Evolutionary conservation across 2,797 vertebrate genomes (phyloP), one percentile per base, ranked within the genome.

Genomic region (Dallia pectoralis): DNA sequence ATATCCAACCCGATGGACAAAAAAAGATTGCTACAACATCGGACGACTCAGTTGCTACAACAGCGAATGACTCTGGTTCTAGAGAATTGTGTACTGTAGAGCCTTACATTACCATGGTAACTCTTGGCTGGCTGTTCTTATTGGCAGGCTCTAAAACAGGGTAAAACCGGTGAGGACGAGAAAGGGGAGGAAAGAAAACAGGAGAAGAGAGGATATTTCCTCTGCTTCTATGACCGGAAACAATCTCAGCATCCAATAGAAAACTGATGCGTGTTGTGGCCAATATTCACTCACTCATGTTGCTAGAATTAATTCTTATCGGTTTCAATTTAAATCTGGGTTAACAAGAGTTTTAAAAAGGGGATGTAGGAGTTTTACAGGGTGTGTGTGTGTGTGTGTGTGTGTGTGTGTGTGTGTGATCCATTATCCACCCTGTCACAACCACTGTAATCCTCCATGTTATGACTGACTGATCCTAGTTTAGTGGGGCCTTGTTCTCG

Each of bases 71-170:
- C n/a, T n/a, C n/a, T n/a, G n/a, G n/a, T n/a, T n/a, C n/a, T n/a
- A n/a, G n/a, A n/a, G n/a, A n/a, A n/a, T n/a, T n/a, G n/a, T n/a
- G n/a, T n/a, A n/a, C 30, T 22, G 64, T 27, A 30, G 32, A 63
- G 36, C 67, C 67, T 51, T 9, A 44, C 9, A 51, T 69, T 14
- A 49, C 53, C 80, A 83, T 80, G 76, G 75, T 51, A 82, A 85
- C 72, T 0, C 16, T 49, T 49, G 48, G 48, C 48, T 19, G 48
- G 65, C 51, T n/a, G 75, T 53, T 71, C 51, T 25, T 19, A 29
- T 49, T n/a, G 53, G 53, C 36, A 6, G 12, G n/a, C 56, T 73
- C 66, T 73, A 44, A 77, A 69, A 82, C 59, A 33, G 11, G 69
- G 51, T 74, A 63, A 2, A 18, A 40, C 47, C 12, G 65, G 40